Evolutionary conservation across 1,140 invertebrate genomes (phyloP).

Genomic region (Zaprionus camerounensis): DNA sequence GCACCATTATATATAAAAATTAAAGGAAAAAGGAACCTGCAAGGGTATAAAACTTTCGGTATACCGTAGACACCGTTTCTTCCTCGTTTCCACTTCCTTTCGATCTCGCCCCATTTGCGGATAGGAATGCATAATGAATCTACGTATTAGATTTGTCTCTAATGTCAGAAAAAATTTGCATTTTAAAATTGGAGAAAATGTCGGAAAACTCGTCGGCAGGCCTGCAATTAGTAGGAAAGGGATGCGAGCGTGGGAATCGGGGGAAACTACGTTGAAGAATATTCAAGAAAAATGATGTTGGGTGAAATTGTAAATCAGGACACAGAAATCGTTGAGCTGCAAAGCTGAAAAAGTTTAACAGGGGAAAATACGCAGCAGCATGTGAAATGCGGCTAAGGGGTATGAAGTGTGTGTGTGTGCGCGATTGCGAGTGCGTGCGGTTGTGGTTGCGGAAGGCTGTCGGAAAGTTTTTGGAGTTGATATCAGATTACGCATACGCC

Average conservation of each 20-base stretch:
- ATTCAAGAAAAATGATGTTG: conserved; percentile 36
- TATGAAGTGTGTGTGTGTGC: neutral
- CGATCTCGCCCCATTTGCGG: neutral
- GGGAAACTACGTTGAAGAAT: neutral
- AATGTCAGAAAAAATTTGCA: neutral
- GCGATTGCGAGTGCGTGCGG: neutral
- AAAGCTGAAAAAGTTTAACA: neutral
- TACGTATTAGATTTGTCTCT: neutral
- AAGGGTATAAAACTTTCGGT: too few relatives aligned
- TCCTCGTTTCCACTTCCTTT: neutral
- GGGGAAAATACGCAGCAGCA: too few relatives aligned
- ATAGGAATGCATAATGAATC: neutral
- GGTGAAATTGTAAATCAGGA: conserved; percentile 27
- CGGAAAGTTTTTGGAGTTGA: conserved; percentile 58
- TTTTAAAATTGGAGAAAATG: neutral
- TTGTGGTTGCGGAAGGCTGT: conserved; percentile 19
- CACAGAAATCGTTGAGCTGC: conserved; percentile 22
- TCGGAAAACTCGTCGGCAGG: neutral
- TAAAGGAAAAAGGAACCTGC: too few relatives aligned
- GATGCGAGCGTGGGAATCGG: too few relatives aligned
- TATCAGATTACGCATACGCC: conserved; percentile 79
- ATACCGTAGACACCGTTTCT: neutral
- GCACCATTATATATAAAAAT: too few relatives aligned
- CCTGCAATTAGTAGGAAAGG: neutral
- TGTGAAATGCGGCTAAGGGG: neutral